A percentile compares a stretch with the other conserved stretches of the same genome.
Conservation (phyloP, 2,888 invertebrate species). For the Stegophylla sp. region DNA sequence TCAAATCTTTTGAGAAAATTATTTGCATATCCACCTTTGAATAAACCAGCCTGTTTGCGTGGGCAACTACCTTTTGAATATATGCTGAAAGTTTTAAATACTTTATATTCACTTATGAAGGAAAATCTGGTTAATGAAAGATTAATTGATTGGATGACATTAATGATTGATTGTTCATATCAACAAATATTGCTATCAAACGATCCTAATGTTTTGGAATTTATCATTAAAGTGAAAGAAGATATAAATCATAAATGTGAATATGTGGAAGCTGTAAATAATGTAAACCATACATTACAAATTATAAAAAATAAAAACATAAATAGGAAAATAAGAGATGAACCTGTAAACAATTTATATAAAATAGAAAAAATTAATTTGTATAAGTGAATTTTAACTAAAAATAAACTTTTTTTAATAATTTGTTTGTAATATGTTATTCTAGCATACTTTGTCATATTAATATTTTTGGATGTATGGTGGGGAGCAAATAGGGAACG, state of each 20-base stretch:
- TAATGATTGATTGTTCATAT: constrained; percentile 54
- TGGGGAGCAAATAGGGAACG: too few relatives aligned
- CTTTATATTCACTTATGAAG: constrained; percentile 39
- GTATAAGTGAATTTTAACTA: constrained; percentile 35
- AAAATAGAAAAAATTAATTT: constrained; percentile 57
- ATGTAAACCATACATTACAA: constrained; percentile 16
- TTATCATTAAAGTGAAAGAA: constrained; percentile 42
- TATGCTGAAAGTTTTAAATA: constrained; percentile 34
- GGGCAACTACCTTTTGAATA: constrained; percentile 39
- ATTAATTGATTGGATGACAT: constrained; percentile 53
- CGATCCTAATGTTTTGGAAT: constrained; percentile 54
- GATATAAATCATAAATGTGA: constrained; percentile 51
- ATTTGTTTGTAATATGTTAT: too few relatives aligned
- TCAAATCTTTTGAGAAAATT: constrained; percentile 37
- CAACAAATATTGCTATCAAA: constrained; percentile 52
- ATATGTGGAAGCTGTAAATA: constrained; percentile 34
- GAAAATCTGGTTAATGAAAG: constrained; percentile 42
- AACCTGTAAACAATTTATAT: constrained; percentile 48
- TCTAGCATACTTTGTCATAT: too few relatives aligned
- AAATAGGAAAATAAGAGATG: constrained; percentile 36
- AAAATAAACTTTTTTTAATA: too few relatives aligned
- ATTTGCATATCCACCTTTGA: constrained; percentile 54
- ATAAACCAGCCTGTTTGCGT: constrained; percentile 45
- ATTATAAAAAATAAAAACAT: constrained; percentile 38
- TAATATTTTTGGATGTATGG: too few relatives aligned